phyloP scores from a whole-genome alignment of 2,888 invertebrate genomes.

The Hirtodrosophila confusa region DNA sequence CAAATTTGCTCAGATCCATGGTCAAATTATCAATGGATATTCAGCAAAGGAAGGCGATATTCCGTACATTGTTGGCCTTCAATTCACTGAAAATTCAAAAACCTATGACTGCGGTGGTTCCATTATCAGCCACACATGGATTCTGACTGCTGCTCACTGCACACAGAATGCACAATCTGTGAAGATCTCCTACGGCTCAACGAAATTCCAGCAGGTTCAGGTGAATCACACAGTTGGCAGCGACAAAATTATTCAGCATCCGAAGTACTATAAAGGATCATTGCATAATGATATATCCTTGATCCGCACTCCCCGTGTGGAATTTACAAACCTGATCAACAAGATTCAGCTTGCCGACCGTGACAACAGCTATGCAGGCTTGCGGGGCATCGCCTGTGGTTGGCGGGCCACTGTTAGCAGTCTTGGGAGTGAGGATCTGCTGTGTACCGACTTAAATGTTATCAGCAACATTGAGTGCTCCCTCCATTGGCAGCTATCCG shows the following conservation, averaged over 20 bases:
- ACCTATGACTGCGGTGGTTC: conserved; percentile 51
- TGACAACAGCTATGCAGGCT: too few species aligned
- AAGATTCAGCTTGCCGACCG: conserved; percentile 32
- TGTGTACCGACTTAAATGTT: conserved; percentile 53
- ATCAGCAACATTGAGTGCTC: not conserved
- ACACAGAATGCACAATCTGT: conserved; percentile 20
- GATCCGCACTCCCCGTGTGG: conserved; percentile 45
- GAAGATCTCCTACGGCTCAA: conserved; percentile 40
- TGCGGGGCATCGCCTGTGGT: conserved; percentile 42
- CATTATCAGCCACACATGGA: conserved; percentile 45
- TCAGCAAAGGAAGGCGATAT: conserved; percentile 38
- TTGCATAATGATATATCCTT: conserved; percentile 40
- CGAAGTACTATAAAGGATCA: not conserved
- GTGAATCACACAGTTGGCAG: conserved; percentile 18
- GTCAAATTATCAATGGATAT: conserved; percentile 56
- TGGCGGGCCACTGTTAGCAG: conserved; percentile 56
- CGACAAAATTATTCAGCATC: conserved; percentile 24
- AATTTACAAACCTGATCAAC: conserved; percentile 25
- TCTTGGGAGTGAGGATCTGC: conserved; percentile 71
- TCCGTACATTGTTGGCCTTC: conserved; percentile 56
- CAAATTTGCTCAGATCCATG: not conserved
- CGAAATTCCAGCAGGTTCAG: conserved; percentile 4
- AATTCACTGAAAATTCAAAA: not conserved
- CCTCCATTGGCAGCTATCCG: too few species aligned
- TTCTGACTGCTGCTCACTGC: conserved; percentile 69